These are phyloP conservation scores for Phataginus tricuspis DNA, from an alignment of 2,797 vertebrate species.

Conservation along the genomic window DNA sequence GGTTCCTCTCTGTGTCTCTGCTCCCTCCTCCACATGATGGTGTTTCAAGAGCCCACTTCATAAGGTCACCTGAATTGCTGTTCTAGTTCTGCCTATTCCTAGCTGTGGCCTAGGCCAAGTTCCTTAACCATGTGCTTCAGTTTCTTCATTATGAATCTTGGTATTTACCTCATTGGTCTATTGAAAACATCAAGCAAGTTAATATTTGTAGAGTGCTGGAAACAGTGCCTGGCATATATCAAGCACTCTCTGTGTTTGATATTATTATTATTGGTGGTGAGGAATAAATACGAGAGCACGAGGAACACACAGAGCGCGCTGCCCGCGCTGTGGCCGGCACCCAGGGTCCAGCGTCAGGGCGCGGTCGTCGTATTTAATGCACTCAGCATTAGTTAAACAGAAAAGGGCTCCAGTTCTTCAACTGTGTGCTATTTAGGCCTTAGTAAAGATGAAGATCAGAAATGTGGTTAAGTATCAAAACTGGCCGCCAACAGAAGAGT, in stretches of 20 bases:
- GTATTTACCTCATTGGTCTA: neutral
- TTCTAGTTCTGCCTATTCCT: neutral
- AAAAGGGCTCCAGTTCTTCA: neutral
- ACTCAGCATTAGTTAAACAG: neutral
- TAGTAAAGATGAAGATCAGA: neutral
- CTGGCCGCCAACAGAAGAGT: neutral
- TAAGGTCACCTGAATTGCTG: neutral
- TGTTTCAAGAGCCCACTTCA: rapidly evolving
- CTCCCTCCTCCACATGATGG: no score
- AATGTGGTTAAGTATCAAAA: neutral
- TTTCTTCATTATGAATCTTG: neutral
- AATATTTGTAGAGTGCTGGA: neutral
- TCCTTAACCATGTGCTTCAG: neutral
- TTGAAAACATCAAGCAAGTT: neutral
- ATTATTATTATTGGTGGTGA: neutral
- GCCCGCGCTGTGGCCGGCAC: rapidly evolving
- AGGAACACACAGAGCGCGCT: neutral
- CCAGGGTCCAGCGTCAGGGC: neutral
- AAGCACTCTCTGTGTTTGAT: neutral
- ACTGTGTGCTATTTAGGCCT: no score
- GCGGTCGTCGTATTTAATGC: neutral
- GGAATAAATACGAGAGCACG: neutral
- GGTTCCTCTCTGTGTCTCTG: rapidly evolving
- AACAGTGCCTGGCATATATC: neutral
- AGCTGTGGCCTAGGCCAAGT: neutral